These are phyloP conservation scores for Amblyjoppa fuscipennis DNA, from an alignment of 2,888 invertebrate species.

Conservation along the genomic window DNA sequence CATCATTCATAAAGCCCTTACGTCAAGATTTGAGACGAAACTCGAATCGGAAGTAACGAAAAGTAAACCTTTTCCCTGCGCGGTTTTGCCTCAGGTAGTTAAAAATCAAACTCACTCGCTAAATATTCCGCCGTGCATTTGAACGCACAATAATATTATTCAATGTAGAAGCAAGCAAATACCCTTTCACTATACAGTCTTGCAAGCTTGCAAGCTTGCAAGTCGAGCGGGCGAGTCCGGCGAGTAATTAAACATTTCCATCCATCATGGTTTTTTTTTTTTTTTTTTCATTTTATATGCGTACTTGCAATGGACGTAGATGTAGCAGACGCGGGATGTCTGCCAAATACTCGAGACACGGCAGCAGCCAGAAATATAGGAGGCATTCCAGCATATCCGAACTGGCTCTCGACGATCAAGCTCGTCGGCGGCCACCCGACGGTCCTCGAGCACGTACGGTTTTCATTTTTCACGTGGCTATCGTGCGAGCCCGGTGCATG, in stretches of 20 bases:
- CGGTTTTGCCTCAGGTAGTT: too few relatives aligned
- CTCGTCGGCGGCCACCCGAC: constrained; percentile 44
- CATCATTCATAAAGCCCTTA: too few relatives aligned
- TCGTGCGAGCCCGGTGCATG: constrained; percentile 62
- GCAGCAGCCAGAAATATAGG: constrained; percentile 49
- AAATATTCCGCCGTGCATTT: not conserved
- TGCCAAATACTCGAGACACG: constrained; percentile 54
- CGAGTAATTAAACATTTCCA: constrained; percentile 51
- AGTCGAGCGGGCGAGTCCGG: not conserved
- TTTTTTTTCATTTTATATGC: constrained; percentile 14
- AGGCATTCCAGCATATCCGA: constrained; percentile 7
- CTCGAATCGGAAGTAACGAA: too few relatives aligned
- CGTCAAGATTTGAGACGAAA: too few relatives aligned
- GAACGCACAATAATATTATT: not conserved
- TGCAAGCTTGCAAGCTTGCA: constrained; percentile 4
- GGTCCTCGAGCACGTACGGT: constrained; percentile 72
- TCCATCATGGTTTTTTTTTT: not conserved
- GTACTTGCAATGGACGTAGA: constrained; percentile 11
- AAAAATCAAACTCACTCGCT: not conserved
- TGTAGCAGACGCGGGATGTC: constrained; percentile 34
- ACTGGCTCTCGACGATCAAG: constrained; percentile 55
- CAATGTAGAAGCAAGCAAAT: not conserved
- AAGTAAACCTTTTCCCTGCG: too few relatives aligned
- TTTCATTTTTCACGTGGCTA: constrained; percentile 72
- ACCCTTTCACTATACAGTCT: not conserved